A percentile compares a stretch with the other conserved stretches of the same genome.
These are phyloP conservation scores for Myotis findleyi DNA, from an alignment of 2,797 vertebrate species.

Conservation along the genomic window DNA sequence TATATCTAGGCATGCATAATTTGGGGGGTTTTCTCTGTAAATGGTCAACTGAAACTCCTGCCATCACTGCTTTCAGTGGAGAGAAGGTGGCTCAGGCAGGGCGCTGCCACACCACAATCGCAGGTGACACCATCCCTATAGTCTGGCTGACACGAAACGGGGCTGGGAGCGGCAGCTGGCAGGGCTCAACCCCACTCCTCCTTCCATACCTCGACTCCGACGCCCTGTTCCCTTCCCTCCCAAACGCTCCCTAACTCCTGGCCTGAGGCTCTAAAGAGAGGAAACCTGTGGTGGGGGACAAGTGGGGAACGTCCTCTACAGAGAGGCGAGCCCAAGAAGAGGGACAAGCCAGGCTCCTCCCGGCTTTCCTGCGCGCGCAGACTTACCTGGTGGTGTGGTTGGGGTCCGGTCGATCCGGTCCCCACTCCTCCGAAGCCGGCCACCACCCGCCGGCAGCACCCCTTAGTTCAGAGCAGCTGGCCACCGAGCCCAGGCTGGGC, in stretches of 20 bases:
- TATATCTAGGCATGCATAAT: constrained; percentile 37
- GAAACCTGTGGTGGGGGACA: neutral
- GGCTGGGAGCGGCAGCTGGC: neutral
- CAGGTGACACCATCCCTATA: constrained; percentile 30
- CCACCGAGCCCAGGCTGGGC: neutral
- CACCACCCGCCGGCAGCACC: neutral
- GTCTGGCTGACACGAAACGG: neutral
- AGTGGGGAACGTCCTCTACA: neutral
- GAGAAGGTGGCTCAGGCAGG: neutral
- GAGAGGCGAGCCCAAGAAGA: neutral
- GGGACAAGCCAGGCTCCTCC: neutral
- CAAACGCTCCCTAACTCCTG: neutral
- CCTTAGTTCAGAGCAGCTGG: neutral
- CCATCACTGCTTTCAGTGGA: neutral
- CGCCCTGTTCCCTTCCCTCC: constrained; percentile 4
- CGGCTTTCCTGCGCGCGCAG: neutral
- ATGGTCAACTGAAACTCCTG: constrained; percentile 69
- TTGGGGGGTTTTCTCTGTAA: constrained; percentile 54
- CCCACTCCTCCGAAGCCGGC: neutral
- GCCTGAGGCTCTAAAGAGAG: neutral
- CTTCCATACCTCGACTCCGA: neutral
- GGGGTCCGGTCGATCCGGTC: neutral
- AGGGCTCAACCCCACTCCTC: neutral
- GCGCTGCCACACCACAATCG: neutral
- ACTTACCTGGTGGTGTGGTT: constrained; percentile 54